Evolutionary conservation across 2,113 vertebrate genomes (phyloP), one percentile per base, ranked within the genome.

Genomic region (Colinus virginianus): DNA sequence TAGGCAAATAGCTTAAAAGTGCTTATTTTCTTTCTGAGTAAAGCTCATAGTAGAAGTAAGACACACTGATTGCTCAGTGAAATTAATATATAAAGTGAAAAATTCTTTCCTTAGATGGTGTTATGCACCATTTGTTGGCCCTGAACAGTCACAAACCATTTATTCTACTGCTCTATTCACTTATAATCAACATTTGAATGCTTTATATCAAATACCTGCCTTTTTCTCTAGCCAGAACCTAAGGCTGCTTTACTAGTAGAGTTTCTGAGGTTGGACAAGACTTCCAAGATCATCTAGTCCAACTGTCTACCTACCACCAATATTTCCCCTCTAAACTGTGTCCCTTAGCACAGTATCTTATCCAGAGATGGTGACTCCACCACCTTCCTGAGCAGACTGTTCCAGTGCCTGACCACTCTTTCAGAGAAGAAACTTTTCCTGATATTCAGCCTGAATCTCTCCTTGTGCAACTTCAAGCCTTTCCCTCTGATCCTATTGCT

Each of bases 181-280:
- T 78, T 81, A 55, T 45, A 81, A 58, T 61, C 85, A 87, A 53
- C 17, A 62, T 84, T 94, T 93, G 90, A 93, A 89, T 63, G 32
- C 84, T 49, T 90, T 66, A 21, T 68, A 64, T 80, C 66, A 93
- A 71, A 49, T 43, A 61, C 4, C 34, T 76, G 56, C 74, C 38
- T 91, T 93, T 74, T 86, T 45, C 46, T 79, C 55, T 58, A 78
- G 55, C 62, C 46, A 63, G 76, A 94, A 53, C 20, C 13, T 61
- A 75, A 67, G 49, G 67, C 55, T 42, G 28, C 61, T 68, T 84
- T 48, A 34, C 80, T 72, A 15, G 15, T 53, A 53, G 51, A 53
- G 51, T 53, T 53, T 30, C 15, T 26, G 28, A 30, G 8, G 51
- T 53, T 53, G 51, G 26, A 53, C 16, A 53, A 53, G 26, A 28